Conservation (phyloP, 2,113 vertebrate genomes). For the Delphinapterus leucas region DNA sequence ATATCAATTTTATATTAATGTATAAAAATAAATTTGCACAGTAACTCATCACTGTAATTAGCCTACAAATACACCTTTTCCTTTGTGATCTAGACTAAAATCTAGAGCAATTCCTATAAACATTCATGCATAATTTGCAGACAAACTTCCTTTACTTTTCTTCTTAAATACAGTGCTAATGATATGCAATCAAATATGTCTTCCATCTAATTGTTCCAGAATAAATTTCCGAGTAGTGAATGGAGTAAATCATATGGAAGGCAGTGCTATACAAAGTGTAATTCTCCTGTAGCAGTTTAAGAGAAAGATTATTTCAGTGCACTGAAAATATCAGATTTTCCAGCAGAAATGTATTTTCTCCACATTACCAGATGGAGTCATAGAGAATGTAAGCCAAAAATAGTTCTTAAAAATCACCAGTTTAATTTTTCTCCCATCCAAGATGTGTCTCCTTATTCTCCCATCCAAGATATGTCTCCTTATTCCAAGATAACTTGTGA, state of each 20-base stretch:
- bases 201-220: neutral
- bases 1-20: neutral
- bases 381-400: neutral
- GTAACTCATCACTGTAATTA: neutral
- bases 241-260: neutral
- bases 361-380: neutral
- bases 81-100: neutral
- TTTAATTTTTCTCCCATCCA: neutral
- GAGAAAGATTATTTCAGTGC: neutral
- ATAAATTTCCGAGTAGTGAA: neutral
- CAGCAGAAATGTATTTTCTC: neutral
- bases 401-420: neutral
- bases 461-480: neutral
- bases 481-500: neutral
- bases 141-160: neutral
- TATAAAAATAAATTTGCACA: neutral
- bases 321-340: conserved; percentile 20
- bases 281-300: neutral
- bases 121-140: neutral
- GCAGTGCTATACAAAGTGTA: too few species aligned
- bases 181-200: neutral
- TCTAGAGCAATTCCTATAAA: neutral
- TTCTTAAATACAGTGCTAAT: neutral
- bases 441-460: neutral
- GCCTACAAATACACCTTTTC: neutral